phyloP scores from a whole-genome alignment of 2,888 invertebrate species.

The Caenorhabditis doughertyi region DNA sequence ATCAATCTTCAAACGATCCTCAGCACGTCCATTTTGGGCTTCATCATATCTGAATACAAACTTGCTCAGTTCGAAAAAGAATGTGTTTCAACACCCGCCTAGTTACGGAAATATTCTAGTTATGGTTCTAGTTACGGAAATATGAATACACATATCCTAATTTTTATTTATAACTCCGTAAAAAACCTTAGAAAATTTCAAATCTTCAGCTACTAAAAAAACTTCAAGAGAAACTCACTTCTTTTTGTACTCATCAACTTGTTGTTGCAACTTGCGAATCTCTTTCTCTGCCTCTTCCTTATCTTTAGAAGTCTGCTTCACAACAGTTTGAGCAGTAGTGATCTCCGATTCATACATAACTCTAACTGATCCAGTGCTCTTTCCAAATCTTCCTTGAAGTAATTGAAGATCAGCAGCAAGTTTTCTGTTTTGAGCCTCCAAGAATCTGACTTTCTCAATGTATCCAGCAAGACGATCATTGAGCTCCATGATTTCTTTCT shows the following conservation, averaged over 20 bases:
- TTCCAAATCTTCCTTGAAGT: slow-evolving; percentile 81
- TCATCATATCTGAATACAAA: slow-evolving; percentile 83
- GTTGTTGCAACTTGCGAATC: slow-evolving; percentile 72
- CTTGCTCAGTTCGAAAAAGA: too few relatives aligned
- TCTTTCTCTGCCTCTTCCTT: slow-evolving; percentile 72
- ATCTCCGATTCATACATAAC: slow-evolving; percentile 76
- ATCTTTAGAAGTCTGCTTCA: slow-evolving; percentile 68
- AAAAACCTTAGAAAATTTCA: too few relatives aligned
- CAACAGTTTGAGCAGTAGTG: slow-evolving; percentile 74
- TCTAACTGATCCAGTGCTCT: slow-evolving; percentile 79
- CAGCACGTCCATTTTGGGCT: slow-evolving; percentile 76
- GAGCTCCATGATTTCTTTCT: slow-evolving; percentile 85
- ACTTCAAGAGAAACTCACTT: too few relatives aligned
- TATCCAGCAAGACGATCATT: slow-evolving; percentile 85
- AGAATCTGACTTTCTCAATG: slow-evolving; percentile 84
- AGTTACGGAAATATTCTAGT: too few relatives aligned
- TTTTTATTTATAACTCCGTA: too few relatives aligned
- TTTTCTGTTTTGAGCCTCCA: slow-evolving; percentile 83
- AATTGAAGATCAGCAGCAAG: slow-evolving; percentile 81
- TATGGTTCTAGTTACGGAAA: too few relatives aligned
- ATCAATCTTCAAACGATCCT: slow-evolving; percentile 83
- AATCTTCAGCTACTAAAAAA: too few relatives aligned
- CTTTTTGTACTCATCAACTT: slow-evolving; percentile 72
- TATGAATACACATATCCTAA: too few relatives aligned
- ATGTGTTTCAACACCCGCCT: too few relatives aligned